These are phyloP conservation scores for Corythornis madagascariensis DNA, from an alignment of 2,113 vertebrate genomes.

Conservation along the genomic window DNA sequence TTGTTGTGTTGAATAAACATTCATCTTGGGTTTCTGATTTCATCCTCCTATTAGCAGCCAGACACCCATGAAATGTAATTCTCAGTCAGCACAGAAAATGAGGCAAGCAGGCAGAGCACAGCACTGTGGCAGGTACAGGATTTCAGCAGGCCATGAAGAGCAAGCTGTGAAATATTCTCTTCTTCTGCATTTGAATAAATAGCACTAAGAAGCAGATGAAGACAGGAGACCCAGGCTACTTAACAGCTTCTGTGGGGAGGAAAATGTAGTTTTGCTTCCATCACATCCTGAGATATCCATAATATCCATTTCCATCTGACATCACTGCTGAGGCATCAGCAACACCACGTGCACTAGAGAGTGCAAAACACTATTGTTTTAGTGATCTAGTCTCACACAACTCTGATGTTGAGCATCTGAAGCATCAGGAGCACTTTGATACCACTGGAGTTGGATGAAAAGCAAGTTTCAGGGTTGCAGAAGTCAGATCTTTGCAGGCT, in stretches of 20 bases:
- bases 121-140: background rate
- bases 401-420: background rate
- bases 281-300: background rate
- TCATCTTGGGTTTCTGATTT: conserved; percentile 16
- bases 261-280: background rate
- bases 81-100: background rate
- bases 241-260: background rate
- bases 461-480: background rate
- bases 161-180: conserved; percentile 25
- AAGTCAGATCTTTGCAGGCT: background rate
- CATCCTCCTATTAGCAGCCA: conserved; percentile 22
- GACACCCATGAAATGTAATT: conserved; percentile 13
- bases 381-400: background rate
- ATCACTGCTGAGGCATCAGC: background rate
- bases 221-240: background rate
- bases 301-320: background rate
- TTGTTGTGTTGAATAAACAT: background rate
- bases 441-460: background rate
- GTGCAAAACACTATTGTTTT: background rate
- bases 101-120: background rate
- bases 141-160: conserved; percentile 25
- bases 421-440: background rate
- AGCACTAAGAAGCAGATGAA: background rate
- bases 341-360: background rate
- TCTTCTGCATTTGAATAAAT: conserved; percentile 5